These are phyloP conservation scores for Heliocidaris tuberculata DNA, from an alignment of 35 echinoderm and acorn worm genomes.

Conservation along the genomic window DNA sequence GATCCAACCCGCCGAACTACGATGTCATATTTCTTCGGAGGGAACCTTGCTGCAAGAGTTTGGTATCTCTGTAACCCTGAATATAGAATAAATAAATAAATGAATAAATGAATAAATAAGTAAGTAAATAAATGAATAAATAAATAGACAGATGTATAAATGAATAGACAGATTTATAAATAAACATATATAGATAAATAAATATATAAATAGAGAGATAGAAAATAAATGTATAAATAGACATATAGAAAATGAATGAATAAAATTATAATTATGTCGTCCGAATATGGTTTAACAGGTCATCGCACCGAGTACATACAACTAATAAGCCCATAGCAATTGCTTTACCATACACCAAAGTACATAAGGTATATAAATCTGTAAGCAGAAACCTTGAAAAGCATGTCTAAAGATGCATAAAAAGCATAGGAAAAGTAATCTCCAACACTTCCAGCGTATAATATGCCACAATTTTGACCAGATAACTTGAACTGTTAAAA, in stretches of 20 bases:
- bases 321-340: too few species aligned
- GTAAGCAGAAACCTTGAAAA: too few species aligned
- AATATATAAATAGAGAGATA: background rate
- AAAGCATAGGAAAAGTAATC: too few species aligned
- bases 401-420: too few species aligned
- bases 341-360: too few species aligned
- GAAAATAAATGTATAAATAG: background rate
- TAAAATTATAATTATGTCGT: background rate
- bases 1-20: conserved; percentile 24
- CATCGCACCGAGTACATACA: too few species aligned
- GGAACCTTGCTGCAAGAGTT: background rate
- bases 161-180: background rate
- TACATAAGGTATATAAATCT: too few species aligned
- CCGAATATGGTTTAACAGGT: too few species aligned
- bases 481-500: too few species aligned
- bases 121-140: background rate
- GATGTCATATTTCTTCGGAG: conserved; percentile 35
- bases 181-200: background rate
- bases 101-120: background rate
- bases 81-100: background rate
- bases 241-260: background rate
- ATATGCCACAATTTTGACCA: too few species aligned
- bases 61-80: conserved; percentile 52
- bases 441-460: too few species aligned
- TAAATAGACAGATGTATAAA: background rate